phyloP scores from a whole-genome alignment of 2,797 vertebrate genomes.

The Microctenopoma stevenorrisi region DNA sequence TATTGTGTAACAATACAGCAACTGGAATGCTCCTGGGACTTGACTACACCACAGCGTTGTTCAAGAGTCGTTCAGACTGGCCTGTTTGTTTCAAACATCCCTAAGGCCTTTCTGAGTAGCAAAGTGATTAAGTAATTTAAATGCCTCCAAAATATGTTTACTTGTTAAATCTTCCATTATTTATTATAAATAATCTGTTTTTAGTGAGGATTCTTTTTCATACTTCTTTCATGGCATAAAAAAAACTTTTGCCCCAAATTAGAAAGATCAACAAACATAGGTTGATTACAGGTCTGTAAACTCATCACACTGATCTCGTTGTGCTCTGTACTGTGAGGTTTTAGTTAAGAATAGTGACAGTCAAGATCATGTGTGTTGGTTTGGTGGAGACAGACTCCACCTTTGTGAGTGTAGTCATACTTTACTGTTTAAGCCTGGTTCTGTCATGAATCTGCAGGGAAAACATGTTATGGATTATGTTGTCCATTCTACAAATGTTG shows the following conservation, averaged over 20 bases:
- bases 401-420: constrained; percentile 38
- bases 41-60: constrained; percentile 37
- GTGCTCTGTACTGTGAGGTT: neutral
- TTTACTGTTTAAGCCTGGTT: constrained; percentile 18
- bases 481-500: no score
- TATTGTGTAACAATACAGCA: constrained; percentile 36
- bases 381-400: constrained; percentile 22
- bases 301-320: neutral
- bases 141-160: constrained; percentile 39
- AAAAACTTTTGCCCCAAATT: neutral
- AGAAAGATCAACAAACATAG: neutral
- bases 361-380: neutral
- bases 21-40: constrained; percentile 38
- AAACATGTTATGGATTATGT: no score
- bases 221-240: neutral
- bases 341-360: neutral
- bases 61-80: constrained; percentile 39
- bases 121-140: constrained; percentile 33
- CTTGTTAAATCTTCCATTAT: constrained; percentile 5
- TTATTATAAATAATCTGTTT: constrained; percentile 19
- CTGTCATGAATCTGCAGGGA: neutral
- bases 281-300: neutral
- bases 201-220: neutral
- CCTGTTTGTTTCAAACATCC: constrained; percentile 58
- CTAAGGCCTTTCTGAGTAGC: constrained; percentile 33